Base-by-base conservation (phyloP, 2,888 invertebrate species). In the Rapana venosa region DNA sequence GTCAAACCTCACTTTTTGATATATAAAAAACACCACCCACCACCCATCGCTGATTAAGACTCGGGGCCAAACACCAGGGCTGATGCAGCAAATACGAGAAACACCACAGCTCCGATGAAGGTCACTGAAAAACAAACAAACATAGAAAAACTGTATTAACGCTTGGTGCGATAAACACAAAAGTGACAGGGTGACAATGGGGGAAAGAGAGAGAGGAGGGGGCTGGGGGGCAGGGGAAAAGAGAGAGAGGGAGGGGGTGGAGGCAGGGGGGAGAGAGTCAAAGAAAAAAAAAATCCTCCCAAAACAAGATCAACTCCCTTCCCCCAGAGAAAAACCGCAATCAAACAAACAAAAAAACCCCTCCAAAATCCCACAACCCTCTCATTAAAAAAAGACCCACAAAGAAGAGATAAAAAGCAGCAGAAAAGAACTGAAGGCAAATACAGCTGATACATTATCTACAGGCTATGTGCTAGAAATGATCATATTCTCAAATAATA, bases 91-190 rank as follows among this genome's bases (percentile, higher is more conserved):
- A 99, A 99, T 92, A 98, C 96, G 92, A 99, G 97, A 97, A 99
- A 99, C 93, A 99, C 99, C 90, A 99, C 96, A 95, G 99, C 99
- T 93, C 99, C 99, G 94, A 99, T 98, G 94, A 99, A 97, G 90
- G 99, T 99, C 92, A 99, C 99, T 98, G 97, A 92, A 97, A 97
- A 95, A 94, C 47, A 47, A 87, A 92, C 95, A 95, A 95, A 36
- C 11, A 30, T 26, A 77, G 32, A 74, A 32, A 81, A 47, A 70
- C 4, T 30, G 5, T 47, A 47, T 8, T 8, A 83, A 30, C 81
- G 26, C 8, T 74, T 13, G 13, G 1, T 61, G n/a, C 11, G 74
- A 74, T 11, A 74, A 74, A 74, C 8, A 74, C 22, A 20, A n/a
- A 36, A 88, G 79, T 61, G n/a, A 88, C n/a, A n/a, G 22, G 11